Base-by-base conservation (phyloP, 2,113 vertebrate genomes). In the Platysternon megacephalum region DNA sequence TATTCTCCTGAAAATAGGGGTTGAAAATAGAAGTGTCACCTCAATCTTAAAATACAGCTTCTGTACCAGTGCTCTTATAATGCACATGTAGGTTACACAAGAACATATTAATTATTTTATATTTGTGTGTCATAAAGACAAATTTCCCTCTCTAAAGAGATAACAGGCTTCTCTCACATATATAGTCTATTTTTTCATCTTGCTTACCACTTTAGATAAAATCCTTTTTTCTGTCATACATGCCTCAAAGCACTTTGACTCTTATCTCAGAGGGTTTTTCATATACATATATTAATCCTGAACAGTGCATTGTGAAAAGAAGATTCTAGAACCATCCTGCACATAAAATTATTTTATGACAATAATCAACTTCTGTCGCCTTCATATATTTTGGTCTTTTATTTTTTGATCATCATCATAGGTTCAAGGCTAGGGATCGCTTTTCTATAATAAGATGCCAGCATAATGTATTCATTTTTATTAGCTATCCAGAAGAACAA, bases 111-210 rank as follows among this genome's bases (percentile, higher is more conserved):
- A 49, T 91, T 89, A 1, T 39, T 84, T 28, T 46, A 46, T 22
- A 8, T 14, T 89, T 83, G 24, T 17, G 29, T 79, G 13, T 13
- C 3, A n/a, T 13, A 32, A 76, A 80, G 32, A 32, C 19, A 82
- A 35, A 13, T n/a, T 81, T 89, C 84, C 16, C 53, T 79, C 5
- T 68, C n/a, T 44, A 55, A 22, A 86, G 4, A 12, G 22, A 84
- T 4, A 0, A 0, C 2, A n/a, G 58, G 2, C 0, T 80, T 82
- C 49, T 58, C 86, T 89, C 55, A 53, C 42, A 39, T 7, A 35
- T 2, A 11, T 74, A 52, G 1, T 14, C 76, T 1, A 1, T 12
- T 44, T 87, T n/a, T 82, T 86, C 2, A 35, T 76, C 8, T 65
- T 46, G 4, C 39, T 58, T 84, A 4, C 0, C 5, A 22, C 46